These are phyloP conservation scores for Sula dactylatra DNA, from an alignment of 2,113 vertebrate species.

Conservation along the genomic window DNA sequence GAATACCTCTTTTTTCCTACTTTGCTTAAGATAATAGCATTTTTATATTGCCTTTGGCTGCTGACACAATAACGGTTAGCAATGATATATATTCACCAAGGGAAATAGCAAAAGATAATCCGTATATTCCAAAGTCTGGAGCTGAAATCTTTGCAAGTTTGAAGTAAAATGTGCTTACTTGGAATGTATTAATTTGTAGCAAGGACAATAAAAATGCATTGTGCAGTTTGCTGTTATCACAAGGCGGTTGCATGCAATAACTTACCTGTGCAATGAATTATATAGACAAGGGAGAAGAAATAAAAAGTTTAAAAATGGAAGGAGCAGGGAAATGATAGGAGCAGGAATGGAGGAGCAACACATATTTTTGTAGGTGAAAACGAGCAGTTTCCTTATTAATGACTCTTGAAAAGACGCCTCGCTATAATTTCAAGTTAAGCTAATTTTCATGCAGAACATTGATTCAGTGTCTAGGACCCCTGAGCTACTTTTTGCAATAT, in stretches of 20 bases:
- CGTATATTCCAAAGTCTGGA: slow-evolving; percentile 45
- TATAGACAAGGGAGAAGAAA: slow-evolving; percentile 7
- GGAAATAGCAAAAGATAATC: slow-evolving; percentile 29
- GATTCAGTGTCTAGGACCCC: not conserved
- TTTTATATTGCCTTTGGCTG: slow-evolving; percentile 53
- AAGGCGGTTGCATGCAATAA: slow-evolving; percentile 28
- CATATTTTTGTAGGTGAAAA: not conserved
- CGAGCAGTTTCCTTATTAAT: not conserved
- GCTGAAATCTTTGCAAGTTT: slow-evolving; percentile 33
- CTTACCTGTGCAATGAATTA: slow-evolving; percentile 18
- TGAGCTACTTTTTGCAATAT: not conserved
- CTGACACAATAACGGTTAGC: slow-evolving; percentile 7
- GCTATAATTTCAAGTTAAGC: not conserved
- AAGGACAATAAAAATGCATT: slow-evolving; percentile 42
- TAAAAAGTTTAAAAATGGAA: slow-evolving; percentile 5
- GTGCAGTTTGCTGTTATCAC: slow-evolving; percentile 33
- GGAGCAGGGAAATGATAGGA: not conserved
- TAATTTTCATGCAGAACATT: not conserved
- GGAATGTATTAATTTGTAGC: slow-evolving; percentile 52
- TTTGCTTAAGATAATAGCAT: slow-evolving; percentile 54
- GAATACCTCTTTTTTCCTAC: not conserved
- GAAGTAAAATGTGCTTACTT: slow-evolving; percentile 39
- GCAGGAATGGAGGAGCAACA: not conserved
- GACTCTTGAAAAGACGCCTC: not conserved
- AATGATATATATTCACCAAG: slow-evolving; percentile 32